Evolutionary conservation across 2,113 vertebrate species (phyloP).

Genomic region (Cephalopterus ornatus): DNA sequence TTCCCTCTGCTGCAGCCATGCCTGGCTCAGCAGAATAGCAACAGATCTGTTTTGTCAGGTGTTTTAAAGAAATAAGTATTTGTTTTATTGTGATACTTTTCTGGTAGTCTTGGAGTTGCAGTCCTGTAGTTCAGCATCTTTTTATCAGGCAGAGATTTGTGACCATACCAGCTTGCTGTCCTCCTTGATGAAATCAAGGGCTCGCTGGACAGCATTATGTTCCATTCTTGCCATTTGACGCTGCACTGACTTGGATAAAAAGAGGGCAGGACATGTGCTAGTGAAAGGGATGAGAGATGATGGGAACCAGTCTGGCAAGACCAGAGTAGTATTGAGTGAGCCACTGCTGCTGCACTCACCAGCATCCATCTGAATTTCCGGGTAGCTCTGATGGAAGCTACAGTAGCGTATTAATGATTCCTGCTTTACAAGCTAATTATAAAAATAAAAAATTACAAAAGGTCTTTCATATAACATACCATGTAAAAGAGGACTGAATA

Average conservation of each 20-base stretch:
- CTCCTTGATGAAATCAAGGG: not conserved
- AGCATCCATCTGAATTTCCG: not conserved
- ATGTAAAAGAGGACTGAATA: not conserved
- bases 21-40: not conserved
- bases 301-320: not conserved
- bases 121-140: not conserved
- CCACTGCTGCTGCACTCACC: not conserved
- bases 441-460: conserved; percentile 49
- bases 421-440: not conserved
- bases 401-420: not conserved
- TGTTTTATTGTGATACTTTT: not conserved
- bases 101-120: not conserved
- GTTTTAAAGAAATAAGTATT: not conserved
- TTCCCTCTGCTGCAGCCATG: not conserved
- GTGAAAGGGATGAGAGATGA: not conserved
- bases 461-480: not conserved
- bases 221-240: not conserved
- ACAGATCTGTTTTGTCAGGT: not conserved
- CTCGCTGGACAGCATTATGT: not conserved
- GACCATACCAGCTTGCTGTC: not conserved
- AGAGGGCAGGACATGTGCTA: not conserved
- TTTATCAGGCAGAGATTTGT: not conserved
- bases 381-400: not conserved
- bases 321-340: not conserved
- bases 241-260: not conserved